A percentile compares a stretch with the other conserved stretches of the same genome.
Evolutionary conservation across 2,888 invertebrate genomes (phyloP).

Genomic region (Andrena chrysosceles): DNA sequence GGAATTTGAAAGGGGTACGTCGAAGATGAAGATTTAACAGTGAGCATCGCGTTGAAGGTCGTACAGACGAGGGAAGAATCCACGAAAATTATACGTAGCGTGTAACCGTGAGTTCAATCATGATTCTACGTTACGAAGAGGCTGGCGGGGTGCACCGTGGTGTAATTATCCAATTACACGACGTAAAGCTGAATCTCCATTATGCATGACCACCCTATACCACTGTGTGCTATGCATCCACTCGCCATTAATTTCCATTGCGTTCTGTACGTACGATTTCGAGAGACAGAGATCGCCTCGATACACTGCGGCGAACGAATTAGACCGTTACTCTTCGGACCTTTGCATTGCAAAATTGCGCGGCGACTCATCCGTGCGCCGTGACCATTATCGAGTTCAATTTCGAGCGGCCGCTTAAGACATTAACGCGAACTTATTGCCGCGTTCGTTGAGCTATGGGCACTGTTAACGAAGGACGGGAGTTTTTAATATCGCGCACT

Average conservation of each 20-base stretch:
- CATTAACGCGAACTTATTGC: conserved; percentile 16
- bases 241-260: conserved; percentile 65
- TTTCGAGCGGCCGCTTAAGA: neutral
- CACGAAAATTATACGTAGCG: conserved; percentile 61
- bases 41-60: conserved; percentile 33
- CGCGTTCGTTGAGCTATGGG: neutral
- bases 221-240: conserved; percentile 30
- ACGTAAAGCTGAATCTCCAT: conserved; percentile 66
- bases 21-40: conserved; percentile 37
- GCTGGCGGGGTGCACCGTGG: conserved; percentile 30
- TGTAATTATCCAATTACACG: conserved; percentile 71
- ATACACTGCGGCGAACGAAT: conserved; percentile 33
- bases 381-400: conserved; percentile 26
- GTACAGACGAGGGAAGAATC: conserved; percentile 46
- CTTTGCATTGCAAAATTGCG: conserved; percentile 44
- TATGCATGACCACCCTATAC: conserved; percentile 61
- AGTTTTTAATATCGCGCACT: neutral
- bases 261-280: conserved; percentile 48
- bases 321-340: conserved; percentile 44
- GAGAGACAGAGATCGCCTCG: conserved; percentile 37
- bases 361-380: conserved; percentile 18
- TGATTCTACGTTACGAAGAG: conserved; percentile 60
- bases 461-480: conserved; percentile 1
- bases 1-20: conserved; percentile 39
- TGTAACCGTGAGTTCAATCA: conserved; percentile 57